Base-by-base conservation (phyloP, 2,797 vertebrate genomes). In the Morus bassanus region DNA sequence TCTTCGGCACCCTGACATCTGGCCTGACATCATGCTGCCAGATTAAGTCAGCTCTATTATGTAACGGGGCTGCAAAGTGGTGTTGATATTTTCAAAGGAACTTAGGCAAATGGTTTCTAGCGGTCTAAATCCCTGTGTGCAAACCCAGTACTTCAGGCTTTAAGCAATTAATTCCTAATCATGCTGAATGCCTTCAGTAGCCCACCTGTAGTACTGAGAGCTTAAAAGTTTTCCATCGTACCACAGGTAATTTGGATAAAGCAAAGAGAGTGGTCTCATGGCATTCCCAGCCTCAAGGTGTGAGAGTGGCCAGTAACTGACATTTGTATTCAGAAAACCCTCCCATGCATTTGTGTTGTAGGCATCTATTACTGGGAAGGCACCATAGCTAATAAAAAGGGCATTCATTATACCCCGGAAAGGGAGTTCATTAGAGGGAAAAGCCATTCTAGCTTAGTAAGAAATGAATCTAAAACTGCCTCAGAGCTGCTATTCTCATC, bases 401-500 rank as follows among this genome's bases (percentile, higher is more conserved):
- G 54, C 90, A 88, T 91, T 92, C 92, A 94, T 96, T 95, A 78
- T 91, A 57, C 82, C 79, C 88, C 2, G 0, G 92, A 84, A 89
- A 70, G 51, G 59, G 91, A 90, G 91, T 96, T 96, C 93, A 92
- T 97, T 96, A 94, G 74, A 88, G 57, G 85, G 67, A 91, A 89
- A 89, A 96, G 75, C 85, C 81, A 89, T 91, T 93, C 53, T 88
- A 82, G 72, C 85, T 94, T 85, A 60, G 80, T 88, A 94, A 96
- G 94, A 97, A 96, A 85, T 88, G 87, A 94, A 94, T 94, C 77
- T 85, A 82, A 96, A 96, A 93, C 93, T 90, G 81, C 95, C 97
- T 97, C 89, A 82, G 81, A 97, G 92, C 97, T 93, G 94, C 95
- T 92, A 81, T 97, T 95, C 91, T 96, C 95, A 92, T 93, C 97